Evolutionary conservation across 2,113 vertebrate species (phyloP), one percentile per base, ranked within the genome.

Genomic region (Prunella fulvescens): DNA sequence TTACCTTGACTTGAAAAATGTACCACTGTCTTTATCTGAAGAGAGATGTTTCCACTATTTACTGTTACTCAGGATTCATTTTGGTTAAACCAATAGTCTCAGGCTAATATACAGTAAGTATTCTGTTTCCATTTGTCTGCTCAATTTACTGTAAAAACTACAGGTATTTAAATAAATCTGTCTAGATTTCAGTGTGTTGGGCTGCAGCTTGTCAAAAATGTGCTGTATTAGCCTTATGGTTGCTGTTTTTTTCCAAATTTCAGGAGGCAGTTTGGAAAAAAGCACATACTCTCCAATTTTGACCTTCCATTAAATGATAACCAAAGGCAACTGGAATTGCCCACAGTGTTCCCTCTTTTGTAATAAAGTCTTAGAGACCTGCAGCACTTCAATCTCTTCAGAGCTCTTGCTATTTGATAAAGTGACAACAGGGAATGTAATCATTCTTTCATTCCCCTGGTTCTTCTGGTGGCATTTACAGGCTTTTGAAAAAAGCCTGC

Each of bases 161-260:
- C 12, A 31, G 67, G 29, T 64, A 28, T 93, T 92, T 92, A 33
- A 90, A 73, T 76, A 77, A 77, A 70, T 90, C 50, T 96, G 20
- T 70, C 18, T 61, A 16, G 51, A 94, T 90, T 92, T 88, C 45
- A 39, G 4, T 44, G n/a, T 88, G 86, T 78, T 71, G 14, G 47
- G 54, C 88, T 95, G 76, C 71, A 90, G 56, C 50, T 66, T 86
- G 80, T 77, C 51, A 90, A 20, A 86, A 92, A 71, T 42, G n/a
- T 79, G 50, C 83, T 92, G 58, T 37, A 48, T 82, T 79, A 90
- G 67, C 51, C 64, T 86, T 92, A 48, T 88, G 60, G 24, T 66
- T 90, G 77, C 56, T 58, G 47, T 51, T 67, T 69, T 93, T 82
- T 83, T 64, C n/a, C 35, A 77, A 9, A 44, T 92, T 81, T 58